Conservation (phyloP, 2,888 invertebrate genomes). For the Pterostichus niger region DNA sequence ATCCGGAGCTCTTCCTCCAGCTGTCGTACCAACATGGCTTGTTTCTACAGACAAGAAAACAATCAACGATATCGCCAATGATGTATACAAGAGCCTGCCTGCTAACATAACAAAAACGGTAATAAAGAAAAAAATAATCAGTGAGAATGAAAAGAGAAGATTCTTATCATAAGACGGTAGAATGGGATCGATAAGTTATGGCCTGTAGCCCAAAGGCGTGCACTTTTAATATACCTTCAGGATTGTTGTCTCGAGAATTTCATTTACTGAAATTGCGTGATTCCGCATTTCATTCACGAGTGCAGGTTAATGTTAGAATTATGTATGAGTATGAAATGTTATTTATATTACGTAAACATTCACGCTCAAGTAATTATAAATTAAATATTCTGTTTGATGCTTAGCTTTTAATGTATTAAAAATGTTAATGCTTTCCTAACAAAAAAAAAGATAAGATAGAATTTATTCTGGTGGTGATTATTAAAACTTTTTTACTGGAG, state of each 20-base stretch:
- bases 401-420: conserved; percentile 21
- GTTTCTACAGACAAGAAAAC: conserved; percentile 84
- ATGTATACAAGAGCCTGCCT: not conserved
- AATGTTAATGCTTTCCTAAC: not conserved
- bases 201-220: conserved; percentile 5
- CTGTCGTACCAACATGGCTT: conserved; percentile 96
- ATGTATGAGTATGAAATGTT: conserved; percentile 15
- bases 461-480: not conserved
- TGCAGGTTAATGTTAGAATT: conserved; percentile 14
- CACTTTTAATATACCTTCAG: conserved; percentile 15
- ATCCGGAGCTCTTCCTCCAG: conserved; percentile 94
- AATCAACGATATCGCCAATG: not conserved
- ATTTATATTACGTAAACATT: not conserved
- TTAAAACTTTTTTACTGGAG: not conserved
- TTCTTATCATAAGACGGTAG: conserved; percentile 10
- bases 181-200: conserved; percentile 28
- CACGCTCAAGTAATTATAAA: not conserved
- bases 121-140: conserved; percentile 5
- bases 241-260: conserved; percentile 6
- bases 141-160: conserved; percentile 3
- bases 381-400: not conserved
- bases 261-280: conserved; percentile 20
- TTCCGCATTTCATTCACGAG: conserved; percentile 4
- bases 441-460: not conserved
- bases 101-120: not conserved